These are phyloP conservation scores for Phalacrocorax aristotelis DNA, from an alignment of 2,113 vertebrate species.

Conservation along the genomic window DNA sequence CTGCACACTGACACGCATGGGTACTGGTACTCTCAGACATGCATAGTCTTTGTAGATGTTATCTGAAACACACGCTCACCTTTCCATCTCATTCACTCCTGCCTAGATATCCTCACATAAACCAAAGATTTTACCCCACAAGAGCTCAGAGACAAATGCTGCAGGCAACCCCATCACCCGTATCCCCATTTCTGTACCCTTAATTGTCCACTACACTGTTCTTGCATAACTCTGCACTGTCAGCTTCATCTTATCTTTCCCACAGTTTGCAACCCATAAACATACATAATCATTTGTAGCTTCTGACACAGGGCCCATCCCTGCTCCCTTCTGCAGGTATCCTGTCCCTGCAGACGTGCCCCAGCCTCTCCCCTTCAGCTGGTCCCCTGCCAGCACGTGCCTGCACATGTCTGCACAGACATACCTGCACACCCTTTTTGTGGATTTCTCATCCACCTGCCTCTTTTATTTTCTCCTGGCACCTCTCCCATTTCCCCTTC, in stretches of 20 bases:
- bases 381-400: neutral
- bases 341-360: neutral
- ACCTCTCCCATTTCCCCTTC: neutral
- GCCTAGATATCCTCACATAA: neutral
- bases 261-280: neutral
- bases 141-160: neutral
- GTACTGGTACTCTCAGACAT: neutral
- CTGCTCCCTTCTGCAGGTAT: neutral
- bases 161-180: neutral
- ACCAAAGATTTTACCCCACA: neutral
- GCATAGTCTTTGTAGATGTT: neutral
- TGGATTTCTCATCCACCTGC: neutral
- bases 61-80: neutral
- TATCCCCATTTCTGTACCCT: neutral
- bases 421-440: neutral
- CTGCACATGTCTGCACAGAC: neutral
- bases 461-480: neutral
- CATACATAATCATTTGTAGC: neutral
- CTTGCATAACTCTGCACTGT: neutral
- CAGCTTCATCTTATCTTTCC: neutral
- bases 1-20: accelerated
- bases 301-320: neutral
- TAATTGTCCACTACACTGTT: accelerated
- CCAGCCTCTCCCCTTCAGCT: neutral
- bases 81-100: neutral